These are phyloP conservation scores for Pipistrellus kuhlii DNA, from an alignment of 2,797 vertebrate genomes.

Conservation along the genomic window DNA sequence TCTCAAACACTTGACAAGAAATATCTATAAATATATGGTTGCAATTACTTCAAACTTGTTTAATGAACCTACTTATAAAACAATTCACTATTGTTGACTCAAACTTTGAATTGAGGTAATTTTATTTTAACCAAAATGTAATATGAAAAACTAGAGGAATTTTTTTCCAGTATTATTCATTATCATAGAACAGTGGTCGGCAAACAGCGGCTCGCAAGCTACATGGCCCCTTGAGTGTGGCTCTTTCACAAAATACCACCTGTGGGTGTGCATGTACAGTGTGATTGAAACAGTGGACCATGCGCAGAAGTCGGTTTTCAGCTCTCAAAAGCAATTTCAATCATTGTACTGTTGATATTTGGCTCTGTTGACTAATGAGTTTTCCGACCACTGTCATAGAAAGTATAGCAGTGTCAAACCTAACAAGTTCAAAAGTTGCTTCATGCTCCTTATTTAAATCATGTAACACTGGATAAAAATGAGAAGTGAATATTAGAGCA, in stretches of 20 bases:
- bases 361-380: no score
- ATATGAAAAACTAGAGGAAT: not conserved
- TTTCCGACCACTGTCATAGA: not conserved
- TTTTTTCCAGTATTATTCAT: accelerated
- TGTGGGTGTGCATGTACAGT: no score
- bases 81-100: not conserved
- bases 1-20: not conserved
- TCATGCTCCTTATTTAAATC: not conserved
- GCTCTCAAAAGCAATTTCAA: no score
- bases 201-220: no score
- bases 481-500: not conserved
- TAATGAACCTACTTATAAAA: not conserved
- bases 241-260: no score
- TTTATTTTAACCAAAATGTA: not conserved
- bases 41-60: not conserved
- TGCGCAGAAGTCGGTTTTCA: no score
- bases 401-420: not conserved
- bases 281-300: no score
- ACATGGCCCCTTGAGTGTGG: no score
- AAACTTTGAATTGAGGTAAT: not conserved
- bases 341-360: no score
- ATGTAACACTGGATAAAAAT: not conserved
- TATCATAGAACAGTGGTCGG: not conserved
- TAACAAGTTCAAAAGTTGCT: not conserved
- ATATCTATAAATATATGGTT: not conserved